Percentiles rank a stretch among this genome's conserved stretches.
phyloP scores from a whole-genome alignment of 2,113 vertebrate species.

The Eulemur macaco region DNA sequence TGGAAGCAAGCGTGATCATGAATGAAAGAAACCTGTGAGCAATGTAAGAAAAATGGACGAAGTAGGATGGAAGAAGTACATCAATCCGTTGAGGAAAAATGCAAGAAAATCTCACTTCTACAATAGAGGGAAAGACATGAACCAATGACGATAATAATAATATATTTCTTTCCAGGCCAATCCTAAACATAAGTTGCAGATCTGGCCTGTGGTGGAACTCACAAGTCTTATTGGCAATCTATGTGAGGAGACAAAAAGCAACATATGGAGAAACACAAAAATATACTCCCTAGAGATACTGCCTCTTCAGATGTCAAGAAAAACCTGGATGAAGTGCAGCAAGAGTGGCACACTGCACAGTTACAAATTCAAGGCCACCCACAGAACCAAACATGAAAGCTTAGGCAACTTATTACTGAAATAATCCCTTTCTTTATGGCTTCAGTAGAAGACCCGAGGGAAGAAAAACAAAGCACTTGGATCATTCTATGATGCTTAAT shows the following conservation, averaged over 20 bases:
- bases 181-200: not conserved
- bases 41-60: not conserved
- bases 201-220: conserved; percentile 26
- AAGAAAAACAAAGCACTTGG: not conserved
- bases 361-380: conserved; percentile 45
- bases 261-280: conserved; percentile 73
- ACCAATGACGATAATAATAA: not conserved
- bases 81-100: not conserved
- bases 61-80: not conserved
- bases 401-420: not conserved
- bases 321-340: conserved; percentile 43
- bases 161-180: conserved; percentile 12
- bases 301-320: conserved; percentile 72
- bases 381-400: not conserved
- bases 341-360: not conserved
- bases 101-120: not conserved
- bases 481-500: not conserved
- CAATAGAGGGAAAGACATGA: not conserved
- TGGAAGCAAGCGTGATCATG: not conserved
- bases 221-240: conserved; percentile 53
- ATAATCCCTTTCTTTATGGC: not conserved
- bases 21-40: not conserved
- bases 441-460: not conserved
- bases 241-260: conserved; percentile 56
- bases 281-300: conserved; percentile 63